Percentiles rank a stretch among this genome's conserved stretches.
phyloP scores from a whole-genome alignment of 2,888 invertebrate genomes.

The Petrolisthes cinctipes region DNA sequence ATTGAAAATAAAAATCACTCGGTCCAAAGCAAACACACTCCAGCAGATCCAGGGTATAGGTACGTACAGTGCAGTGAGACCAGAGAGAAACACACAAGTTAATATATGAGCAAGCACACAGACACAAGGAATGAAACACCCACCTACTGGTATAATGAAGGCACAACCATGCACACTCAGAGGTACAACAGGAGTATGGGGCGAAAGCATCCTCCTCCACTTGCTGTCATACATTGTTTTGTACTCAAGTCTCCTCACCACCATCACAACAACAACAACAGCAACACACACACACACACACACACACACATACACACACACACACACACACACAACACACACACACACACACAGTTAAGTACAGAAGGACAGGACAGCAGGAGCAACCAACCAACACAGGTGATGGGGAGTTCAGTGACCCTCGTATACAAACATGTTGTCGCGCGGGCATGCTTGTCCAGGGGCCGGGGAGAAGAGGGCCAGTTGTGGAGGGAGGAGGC shows the following conservation, averaged over 20 bases:
- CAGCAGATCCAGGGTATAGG: neutral
- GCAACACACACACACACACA: conserved; percentile 15
- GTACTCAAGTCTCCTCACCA: conserved; percentile 19
- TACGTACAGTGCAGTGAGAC: too few species aligned
- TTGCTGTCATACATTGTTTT: too few species aligned
- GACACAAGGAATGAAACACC: neutral
- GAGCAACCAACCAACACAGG: conserved; percentile 6
- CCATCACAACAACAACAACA: conserved; percentile 12
- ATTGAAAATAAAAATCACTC: neutral
- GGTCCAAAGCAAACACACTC: neutral
- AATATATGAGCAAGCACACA: neutral
- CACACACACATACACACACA: conserved; percentile 22
- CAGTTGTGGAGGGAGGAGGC: conserved; percentile 9
- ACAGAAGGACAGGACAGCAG: neutral
- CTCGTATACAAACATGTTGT: conserved; percentile 15
- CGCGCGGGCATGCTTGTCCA: neutral
- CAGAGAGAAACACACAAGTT: neutral
- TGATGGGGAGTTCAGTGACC: conserved; percentile 11
- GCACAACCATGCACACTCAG: neutral
- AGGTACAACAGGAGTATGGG: neutral
- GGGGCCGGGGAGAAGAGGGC: neutral
- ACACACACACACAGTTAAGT: conserved; percentile 20
- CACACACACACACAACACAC: conserved; percentile 27
- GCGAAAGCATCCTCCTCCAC: neutral
- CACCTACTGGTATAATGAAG: neutral